Percentiles rank a stretch among this genome's conserved stretches.
These are phyloP conservation scores for Piprites chloris DNA, from an alignment of 2,113 vertebrate genomes.

Conservation along the genomic window DNA sequence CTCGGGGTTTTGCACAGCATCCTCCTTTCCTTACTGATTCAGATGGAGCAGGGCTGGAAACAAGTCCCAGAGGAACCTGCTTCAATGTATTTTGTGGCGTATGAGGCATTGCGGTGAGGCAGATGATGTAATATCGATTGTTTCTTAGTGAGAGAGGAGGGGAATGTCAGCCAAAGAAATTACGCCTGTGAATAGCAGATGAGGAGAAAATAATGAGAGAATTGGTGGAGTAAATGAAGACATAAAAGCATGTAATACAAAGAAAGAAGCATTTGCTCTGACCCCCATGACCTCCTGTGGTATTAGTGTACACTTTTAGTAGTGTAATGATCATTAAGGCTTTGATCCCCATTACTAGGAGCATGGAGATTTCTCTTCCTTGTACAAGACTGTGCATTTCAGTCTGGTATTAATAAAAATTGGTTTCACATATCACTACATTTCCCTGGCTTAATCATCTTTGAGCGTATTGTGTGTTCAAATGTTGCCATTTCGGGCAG, in stretches of 20 bases:
- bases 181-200: constrained; percentile 59
- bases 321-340: constrained; percentile 60
- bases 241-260: constrained; percentile 56
- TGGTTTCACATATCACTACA: constrained; percentile 41
- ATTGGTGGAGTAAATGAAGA: constrained; percentile 65
- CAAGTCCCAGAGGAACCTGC: constrained; percentile 52
- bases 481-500: constrained; percentile 16
- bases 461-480: background rate
- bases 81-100: constrained; percentile 55
- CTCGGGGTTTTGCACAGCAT: constrained; percentile 14
- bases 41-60: constrained; percentile 31
- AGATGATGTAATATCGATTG: constrained; percentile 74
- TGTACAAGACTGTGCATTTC: background rate
- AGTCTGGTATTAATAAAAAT: constrained; percentile 42
- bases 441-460: constrained; percentile 54
- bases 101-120: constrained; percentile 49
- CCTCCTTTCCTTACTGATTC: constrained; percentile 40
- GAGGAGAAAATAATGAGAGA: constrained; percentile 65
- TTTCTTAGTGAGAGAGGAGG: constrained; percentile 66
- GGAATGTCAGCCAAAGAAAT: constrained; percentile 62
- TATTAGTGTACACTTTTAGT: constrained; percentile 48
- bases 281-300: background rate
- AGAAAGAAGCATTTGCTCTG: constrained; percentile 56
- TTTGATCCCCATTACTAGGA: constrained; percentile 41
- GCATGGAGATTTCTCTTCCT: constrained; percentile 39